phyloP scores from a whole-genome alignment of 1,140 invertebrate species.

The Helicoverpa zea region DNA sequence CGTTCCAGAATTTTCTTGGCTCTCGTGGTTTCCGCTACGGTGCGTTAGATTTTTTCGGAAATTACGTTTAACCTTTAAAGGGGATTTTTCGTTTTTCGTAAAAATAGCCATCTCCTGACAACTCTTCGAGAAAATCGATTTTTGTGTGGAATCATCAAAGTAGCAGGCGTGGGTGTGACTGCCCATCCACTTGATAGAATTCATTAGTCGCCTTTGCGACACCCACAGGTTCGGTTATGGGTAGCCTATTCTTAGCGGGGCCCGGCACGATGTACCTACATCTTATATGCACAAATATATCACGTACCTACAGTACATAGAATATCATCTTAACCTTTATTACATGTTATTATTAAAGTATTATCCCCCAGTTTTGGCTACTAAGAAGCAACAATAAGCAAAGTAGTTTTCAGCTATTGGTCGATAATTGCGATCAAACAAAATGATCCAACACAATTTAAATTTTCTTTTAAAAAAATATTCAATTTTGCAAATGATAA shows the following conservation, averaged over 20 bases:
- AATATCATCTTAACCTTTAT: background rate
- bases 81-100: background rate
- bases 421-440: background rate
- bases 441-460: background rate
- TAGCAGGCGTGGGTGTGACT: conserved; percentile 1
- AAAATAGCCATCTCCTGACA: background rate
- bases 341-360: no score
- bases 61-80: background rate
- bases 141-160: conserved; percentile 9
- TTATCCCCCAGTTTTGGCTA: no score
- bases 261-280: conserved; percentile 4
- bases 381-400: no score
- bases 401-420: no score
- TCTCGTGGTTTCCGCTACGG: no score
- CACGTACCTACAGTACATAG: background rate
- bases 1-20: conserved; percentile 5
- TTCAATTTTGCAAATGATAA: no score
- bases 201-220: conserved; percentile 31
- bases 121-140: conserved; percentile 18
- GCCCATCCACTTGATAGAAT: conserved; percentile 28
- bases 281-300: conserved; percentile 14
- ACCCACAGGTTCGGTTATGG: conserved; percentile 38
- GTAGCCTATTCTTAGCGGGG: conserved; percentile 27
- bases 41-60: no score
- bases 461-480: no score